These are phyloP conservation scores for Hypanus sabinus DNA, from an alignment of 2,113 vertebrate species.

Conservation along the genomic window DNA sequence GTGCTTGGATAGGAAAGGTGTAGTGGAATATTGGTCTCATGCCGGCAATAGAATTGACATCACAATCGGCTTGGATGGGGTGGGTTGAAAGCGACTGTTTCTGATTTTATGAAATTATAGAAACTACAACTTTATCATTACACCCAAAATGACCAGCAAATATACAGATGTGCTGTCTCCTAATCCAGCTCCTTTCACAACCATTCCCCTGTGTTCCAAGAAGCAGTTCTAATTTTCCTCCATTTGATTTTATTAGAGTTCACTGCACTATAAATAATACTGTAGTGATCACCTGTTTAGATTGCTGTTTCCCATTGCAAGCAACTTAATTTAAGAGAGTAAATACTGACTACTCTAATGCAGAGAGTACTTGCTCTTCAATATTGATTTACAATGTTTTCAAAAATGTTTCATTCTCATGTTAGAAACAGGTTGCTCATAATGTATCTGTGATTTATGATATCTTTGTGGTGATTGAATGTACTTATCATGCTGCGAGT, in stretches of 20 bases:
- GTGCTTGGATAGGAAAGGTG: too few species aligned
- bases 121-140: neutral
- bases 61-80: too few species aligned
- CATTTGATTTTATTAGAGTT: constrained; percentile 5
- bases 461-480: neutral
- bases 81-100: too few species aligned
- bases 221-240: neutral
- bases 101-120: too few species aligned
- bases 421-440: neutral
- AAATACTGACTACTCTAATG: constrained; percentile 6
- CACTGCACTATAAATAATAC: neutral
- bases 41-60: too few species aligned
- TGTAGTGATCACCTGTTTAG: neutral
- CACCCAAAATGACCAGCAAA: neutral
- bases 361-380: neutral
- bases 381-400: constrained; percentile 11
- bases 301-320: neutral
- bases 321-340: constrained; percentile 1
- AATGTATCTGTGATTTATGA: constrained; percentile 24
- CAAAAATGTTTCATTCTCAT: constrained; percentile 11
- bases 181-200: neutral
- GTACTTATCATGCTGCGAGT: neutral
- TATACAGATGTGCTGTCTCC: neutral
- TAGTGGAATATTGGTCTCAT: too few species aligned
- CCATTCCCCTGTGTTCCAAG: neutral